phyloP scores from a whole-genome alignment of 2,888 invertebrate species.

The Amphipoea oculea region DNA sequence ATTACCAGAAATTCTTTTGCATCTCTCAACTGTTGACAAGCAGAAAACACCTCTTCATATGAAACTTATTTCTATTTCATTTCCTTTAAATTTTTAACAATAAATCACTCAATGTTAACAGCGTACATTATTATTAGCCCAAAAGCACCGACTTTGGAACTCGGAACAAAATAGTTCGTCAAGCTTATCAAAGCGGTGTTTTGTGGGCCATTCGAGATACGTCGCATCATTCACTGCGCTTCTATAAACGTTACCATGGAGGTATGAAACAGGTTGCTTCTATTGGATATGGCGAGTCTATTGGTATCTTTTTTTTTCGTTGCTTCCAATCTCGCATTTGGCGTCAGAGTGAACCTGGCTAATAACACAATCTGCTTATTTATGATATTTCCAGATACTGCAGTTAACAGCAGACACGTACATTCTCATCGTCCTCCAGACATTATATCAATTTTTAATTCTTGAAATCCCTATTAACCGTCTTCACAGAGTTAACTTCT shows the following conservation, averaged over 20 bases:
- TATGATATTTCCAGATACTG: neutral
- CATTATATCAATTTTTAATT: no score
- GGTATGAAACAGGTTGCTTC: slow-evolving; percentile 52
- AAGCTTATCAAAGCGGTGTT: slow-evolving; percentile 74
- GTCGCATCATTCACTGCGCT: slow-evolving; percentile 76
- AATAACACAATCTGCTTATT: neutral
- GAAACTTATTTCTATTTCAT: neutral
- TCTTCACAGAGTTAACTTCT: neutral
- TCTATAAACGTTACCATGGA: slow-evolving; percentile 63
- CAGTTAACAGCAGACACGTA: neutral
- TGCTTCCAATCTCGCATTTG: neutral
- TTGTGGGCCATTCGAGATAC: slow-evolving; percentile 72
- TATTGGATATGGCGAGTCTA: slow-evolving; percentile 33
- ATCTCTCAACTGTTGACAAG: neutral
- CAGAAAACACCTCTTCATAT: neutral
- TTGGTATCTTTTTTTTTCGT: neutral
- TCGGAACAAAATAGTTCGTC: slow-evolving; percentile 68
- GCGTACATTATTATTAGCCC: slow-evolving; percentile 41
- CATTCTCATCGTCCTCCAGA: neutral
- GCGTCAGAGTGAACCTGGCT: neutral
- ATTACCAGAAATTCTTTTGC: no score
- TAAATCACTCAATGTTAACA: slow-evolving; percentile 36
- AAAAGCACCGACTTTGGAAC: slow-evolving; percentile 19
- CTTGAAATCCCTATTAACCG: no score
- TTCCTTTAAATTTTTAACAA: neutral